Percentiles rank a stretch among this genome's conserved stretches.
These are phyloP conservation scores for Dione juno DNA, from an alignment of 2,888 invertebrate species.

Conservation along the genomic window DNA sequence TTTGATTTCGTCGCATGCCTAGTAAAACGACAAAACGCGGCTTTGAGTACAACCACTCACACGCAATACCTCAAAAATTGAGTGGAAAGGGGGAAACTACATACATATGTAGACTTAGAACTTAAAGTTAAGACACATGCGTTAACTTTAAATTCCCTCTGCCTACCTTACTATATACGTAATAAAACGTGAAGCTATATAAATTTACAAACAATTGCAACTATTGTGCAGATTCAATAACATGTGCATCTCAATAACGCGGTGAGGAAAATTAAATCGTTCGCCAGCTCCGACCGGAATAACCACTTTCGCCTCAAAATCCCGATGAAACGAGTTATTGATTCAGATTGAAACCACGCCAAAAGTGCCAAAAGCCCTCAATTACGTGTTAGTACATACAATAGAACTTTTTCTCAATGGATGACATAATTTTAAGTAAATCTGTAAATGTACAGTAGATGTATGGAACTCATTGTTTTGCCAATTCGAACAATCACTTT, in stretches of 20 bases:
- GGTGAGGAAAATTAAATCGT: conserved; percentile 28
- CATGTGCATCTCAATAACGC: conserved; percentile 31
- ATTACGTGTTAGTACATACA: background rate
- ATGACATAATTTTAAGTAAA: background rate
- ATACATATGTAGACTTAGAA: too few species aligned
- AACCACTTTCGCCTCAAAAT: conserved; percentile 16
- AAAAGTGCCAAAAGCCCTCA: conserved; percentile 6
- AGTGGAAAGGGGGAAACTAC: too few species aligned
- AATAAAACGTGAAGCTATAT: too few species aligned
- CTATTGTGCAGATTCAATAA: conserved; percentile 18
- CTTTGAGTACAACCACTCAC: too few species aligned
- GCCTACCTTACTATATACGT: too few species aligned
- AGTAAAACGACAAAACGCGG: too few species aligned
- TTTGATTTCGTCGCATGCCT: too few species aligned
- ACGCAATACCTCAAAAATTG: too few species aligned
- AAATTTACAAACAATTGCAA: background rate
- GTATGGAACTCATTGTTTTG: too few species aligned
- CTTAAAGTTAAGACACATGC: too few species aligned
- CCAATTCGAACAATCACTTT: too few species aligned
- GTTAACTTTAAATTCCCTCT: too few species aligned
- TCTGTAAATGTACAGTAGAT: background rate
- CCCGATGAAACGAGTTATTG: conserved; percentile 22
- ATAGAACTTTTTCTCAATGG: background rate
- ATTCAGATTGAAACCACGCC: conserved; percentile 16
- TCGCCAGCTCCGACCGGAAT: conserved; percentile 25